Evolutionary conservation across 2,113 vertebrate species (phyloP), one percentile per base, ranked within the genome.

Genomic region (Engraulis encrasicolus): DNA sequence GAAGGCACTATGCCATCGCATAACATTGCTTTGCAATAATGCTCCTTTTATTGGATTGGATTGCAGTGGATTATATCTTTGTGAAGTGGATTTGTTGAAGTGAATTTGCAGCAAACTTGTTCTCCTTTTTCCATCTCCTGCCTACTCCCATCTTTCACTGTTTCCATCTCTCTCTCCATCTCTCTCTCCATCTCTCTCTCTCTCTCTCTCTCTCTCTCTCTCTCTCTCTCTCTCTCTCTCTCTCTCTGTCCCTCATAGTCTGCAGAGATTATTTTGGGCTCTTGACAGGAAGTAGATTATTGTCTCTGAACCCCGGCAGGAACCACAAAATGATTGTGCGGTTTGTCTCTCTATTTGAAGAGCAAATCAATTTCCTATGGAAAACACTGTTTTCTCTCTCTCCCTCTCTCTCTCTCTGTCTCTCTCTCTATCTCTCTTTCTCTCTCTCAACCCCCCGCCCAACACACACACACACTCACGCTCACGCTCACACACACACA

Each of bases 351-450:
- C 90, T 88, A 90, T 92, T 91, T 88, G 86, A 89, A 85, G 84
- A 89, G 87, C 82, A 87, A 91, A 92, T 91, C 5, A 81, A 88
- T 91, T 88, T 86, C 86, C 83, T 81, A 82, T 85, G 81, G 83
- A 79, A 85, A 84, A 78, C 79, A 52, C 52, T n/a, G 11, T 83
- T 66, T 79, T 61, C 20, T 23, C 58, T 27, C 58, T 61, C 58
- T 23, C 58, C 11, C n/a, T 3, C 19, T n/a, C 54, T n/a, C 6
- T n/a, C 54, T 7, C 6, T 58, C 54, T n/a, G 1, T n/a, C 54
- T 20, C 6, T 58, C 19, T 78, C 71, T 82, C 3, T 58, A 1
- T 58, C 54, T 58, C 54, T 11, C 19, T 20, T 9, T 45, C 40
- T 45, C 40, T 23, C 61, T 74, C 66, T 34, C 31, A 14, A n/a